phyloP scores from a whole-genome alignment of 2,888 invertebrate genomes.

The Drosophila testacea region DNA sequence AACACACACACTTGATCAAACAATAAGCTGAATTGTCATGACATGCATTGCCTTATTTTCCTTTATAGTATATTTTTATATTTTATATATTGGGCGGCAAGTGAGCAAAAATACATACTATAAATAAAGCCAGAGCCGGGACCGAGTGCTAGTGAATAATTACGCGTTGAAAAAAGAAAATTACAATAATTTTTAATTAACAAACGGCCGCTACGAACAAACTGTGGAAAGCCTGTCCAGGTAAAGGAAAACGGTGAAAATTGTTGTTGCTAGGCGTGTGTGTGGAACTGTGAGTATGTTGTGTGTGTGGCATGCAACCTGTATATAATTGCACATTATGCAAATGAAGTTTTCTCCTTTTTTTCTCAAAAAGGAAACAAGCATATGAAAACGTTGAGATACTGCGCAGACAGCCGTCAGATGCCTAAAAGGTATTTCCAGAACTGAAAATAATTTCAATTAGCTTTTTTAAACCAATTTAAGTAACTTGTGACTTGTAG shows the following conservation, averaged over 20 bases:
- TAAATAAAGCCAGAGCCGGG: slow-evolving; percentile 50
- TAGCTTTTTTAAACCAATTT: too few species aligned
- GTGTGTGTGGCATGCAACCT: slow-evolving; percentile 38
- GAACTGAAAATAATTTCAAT: background rate
- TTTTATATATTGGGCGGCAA: slow-evolving; percentile 28
- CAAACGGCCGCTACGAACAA: slow-evolving; percentile 41
- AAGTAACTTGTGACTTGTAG: too few species aligned
- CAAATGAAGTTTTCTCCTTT: slow-evolving; percentile 55
- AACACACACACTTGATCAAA: slow-evolving; percentile 18
- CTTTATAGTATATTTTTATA: slow-evolving; percentile 14
- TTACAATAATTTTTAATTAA: slow-evolving; percentile 80
- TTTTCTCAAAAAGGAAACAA: background rate
- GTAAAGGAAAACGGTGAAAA: slow-evolving; percentile 32
- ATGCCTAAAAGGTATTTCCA: background rate
- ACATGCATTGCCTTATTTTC: background rate
- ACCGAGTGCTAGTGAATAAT: slow-evolving; percentile 65
- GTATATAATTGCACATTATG: slow-evolving; percentile 72
- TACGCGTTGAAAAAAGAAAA: slow-evolving; percentile 51
- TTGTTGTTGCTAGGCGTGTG: slow-evolving; percentile 18
- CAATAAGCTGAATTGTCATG: background rate
- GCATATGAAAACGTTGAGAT: background rate
- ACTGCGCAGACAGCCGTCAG: background rate
- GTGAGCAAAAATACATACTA: slow-evolving; percentile 48
- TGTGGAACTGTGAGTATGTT: background rate
- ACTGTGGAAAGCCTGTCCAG: slow-evolving; percentile 25